phyloP scores from a whole-genome alignment of 2,888 invertebrate species.

The Agrypnus murinus region DNA sequence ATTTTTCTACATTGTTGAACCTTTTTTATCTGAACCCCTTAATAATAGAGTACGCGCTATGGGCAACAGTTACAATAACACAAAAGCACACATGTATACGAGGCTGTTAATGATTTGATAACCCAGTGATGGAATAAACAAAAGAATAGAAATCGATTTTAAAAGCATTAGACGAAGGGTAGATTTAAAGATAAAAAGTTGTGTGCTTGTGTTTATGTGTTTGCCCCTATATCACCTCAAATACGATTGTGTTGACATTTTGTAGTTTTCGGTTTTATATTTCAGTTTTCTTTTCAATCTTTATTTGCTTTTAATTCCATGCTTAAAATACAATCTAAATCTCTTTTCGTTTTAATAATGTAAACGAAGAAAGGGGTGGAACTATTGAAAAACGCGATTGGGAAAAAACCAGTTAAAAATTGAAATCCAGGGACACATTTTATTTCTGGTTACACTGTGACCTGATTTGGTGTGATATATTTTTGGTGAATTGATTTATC shows the following conservation, averaged over 20 bases:
- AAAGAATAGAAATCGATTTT: conserved; percentile 11
- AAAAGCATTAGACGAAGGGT: conserved; percentile 11
- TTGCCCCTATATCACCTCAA: neutral
- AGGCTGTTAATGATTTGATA: conserved; percentile 4
- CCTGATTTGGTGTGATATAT: too few relatives aligned
- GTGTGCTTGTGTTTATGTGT: neutral
- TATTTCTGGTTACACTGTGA: too few relatives aligned
- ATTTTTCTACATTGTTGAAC: too few relatives aligned
- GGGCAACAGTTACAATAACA: neutral
- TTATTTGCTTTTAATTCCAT: conserved; percentile 6
- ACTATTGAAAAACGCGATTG: neutral
- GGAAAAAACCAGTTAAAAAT: neutral
- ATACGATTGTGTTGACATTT: neutral
- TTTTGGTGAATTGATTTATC: too few relatives aligned
- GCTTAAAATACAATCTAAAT: neutral
- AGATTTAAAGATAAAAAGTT: conserved; percentile 16
- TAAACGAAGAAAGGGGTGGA: neutral
- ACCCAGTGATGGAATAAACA: neutral
- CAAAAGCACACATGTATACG: neutral
- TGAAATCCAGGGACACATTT: neutral
- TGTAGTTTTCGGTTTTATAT: neutral
- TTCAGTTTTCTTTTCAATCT: too few relatives aligned
- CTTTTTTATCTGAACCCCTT: neutral
- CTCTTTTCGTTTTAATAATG: neutral
- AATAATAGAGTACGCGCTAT: neutral